Conservation (phyloP, 2,113 vertebrate genomes). For the Pygoscelis adeliae region DNA sequence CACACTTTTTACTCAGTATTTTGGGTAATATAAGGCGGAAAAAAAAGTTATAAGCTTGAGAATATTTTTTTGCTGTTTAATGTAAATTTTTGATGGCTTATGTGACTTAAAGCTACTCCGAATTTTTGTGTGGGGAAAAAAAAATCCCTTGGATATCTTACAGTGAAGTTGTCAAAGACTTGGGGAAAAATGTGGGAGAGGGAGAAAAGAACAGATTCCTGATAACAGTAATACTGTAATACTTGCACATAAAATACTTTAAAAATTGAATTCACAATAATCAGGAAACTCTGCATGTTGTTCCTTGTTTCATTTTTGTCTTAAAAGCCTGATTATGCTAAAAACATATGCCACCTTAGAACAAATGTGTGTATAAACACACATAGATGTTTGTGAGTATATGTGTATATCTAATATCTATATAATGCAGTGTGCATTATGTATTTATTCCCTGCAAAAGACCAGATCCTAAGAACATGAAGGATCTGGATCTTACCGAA, state of each 20-base stretch:
- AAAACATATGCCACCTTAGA: neutral
- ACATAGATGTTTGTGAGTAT: neutral
- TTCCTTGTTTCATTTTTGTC: neutral
- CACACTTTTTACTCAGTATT: constrained; percentile 18
- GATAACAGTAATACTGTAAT: neutral
- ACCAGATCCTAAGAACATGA: neutral
- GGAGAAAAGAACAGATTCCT: neutral
- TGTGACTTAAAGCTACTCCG: neutral
- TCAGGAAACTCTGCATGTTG: neutral
- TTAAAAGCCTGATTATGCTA: neutral
- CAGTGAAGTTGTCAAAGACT: neutral
- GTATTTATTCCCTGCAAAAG: neutral
- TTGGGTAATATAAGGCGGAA: neutral
- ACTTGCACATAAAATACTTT: neutral
- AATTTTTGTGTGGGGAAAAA: neutral
- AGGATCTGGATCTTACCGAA: neutral
- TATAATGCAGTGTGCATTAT: neutral
- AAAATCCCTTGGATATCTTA: neutral
- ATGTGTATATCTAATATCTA: neutral
- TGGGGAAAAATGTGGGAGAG: neutral
- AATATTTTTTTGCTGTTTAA: constrained; percentile 48
- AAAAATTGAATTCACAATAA: neutral
- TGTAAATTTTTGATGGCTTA: constrained; percentile 45
- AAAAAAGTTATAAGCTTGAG: constrained; percentile 2
- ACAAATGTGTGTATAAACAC: neutral